These are phyloP conservation scores for Gopherus evgoodei DNA, from an alignment of 2,113 vertebrate genomes.

Conservation along the genomic window DNA sequence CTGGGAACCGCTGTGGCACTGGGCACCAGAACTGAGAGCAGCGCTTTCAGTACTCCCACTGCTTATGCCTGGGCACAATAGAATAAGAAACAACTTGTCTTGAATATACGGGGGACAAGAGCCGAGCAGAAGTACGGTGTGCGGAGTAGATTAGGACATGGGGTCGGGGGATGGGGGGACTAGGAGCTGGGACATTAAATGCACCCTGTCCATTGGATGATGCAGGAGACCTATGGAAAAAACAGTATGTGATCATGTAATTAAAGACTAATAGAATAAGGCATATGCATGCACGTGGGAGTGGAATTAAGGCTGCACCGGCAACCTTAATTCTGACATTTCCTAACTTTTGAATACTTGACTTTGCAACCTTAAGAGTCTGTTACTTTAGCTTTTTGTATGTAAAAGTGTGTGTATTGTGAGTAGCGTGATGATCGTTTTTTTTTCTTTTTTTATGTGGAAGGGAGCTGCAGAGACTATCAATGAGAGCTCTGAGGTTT, in stretches of 20 bases:
- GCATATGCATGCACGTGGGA: fast-evolving
- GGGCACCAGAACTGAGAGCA: not conserved
- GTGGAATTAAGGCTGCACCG: not conserved
- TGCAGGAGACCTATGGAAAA: not conserved
- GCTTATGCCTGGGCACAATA: not conserved
- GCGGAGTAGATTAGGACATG: not conserved
- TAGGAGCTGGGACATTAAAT: not conserved
- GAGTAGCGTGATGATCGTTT: not conserved
- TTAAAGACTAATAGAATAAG: not conserved
- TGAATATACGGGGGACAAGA: not conserved
- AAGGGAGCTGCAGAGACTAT: not conserved
- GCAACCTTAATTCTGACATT: not conserved
- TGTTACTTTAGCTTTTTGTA: not conserved
- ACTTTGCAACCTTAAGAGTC: not conserved
- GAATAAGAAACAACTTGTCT: not conserved
- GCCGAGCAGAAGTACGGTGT: not conserved
- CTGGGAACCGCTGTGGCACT: not conserved
- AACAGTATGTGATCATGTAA: not conserved
- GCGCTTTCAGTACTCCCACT: not conserved
- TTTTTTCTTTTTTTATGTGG: too few species aligned
- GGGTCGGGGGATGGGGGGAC: not conserved
- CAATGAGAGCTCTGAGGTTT: not conserved
- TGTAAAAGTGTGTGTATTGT: not conserved
- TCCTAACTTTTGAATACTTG: not conserved
- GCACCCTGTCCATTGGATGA: not conserved